These are phyloP conservation scores for Thaleichthys pacificus DNA, from an alignment of 2,797 vertebrate genomes.

Conservation along the genomic window DNA sequence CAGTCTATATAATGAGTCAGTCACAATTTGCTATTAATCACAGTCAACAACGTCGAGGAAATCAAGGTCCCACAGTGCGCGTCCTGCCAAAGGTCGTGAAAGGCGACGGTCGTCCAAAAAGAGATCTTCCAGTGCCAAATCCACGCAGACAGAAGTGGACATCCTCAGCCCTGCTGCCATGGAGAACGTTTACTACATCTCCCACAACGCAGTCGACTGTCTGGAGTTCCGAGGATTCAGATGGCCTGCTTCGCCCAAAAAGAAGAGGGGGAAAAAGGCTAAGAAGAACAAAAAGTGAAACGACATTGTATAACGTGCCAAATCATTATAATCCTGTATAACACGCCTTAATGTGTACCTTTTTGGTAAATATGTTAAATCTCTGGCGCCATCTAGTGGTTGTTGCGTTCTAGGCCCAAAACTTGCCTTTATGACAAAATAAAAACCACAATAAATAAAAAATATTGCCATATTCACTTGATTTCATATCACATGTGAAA, in stretches of 20 bases:
- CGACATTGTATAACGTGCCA: background rate
- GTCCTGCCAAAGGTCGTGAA: conserved; percentile 63
- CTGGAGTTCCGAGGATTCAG: conserved; percentile 78
- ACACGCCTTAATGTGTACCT: background rate
- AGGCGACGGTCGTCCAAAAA: conserved; percentile 52
- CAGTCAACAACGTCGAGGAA: conserved; percentile 67
- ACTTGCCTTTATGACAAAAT: too few relatives aligned
- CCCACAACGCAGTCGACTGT: conserved; percentile 83
- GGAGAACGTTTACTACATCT: conserved; percentile 85
- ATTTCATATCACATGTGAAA: too few relatives aligned
- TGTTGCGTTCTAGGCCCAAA: too few relatives aligned
- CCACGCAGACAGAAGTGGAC: conserved; percentile 63
- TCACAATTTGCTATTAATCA: background rate
- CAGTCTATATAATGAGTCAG: background rate
- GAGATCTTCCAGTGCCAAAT: conserved; percentile 65
- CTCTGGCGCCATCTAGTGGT: too few relatives aligned
- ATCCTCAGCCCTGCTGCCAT: conserved; percentile 80
- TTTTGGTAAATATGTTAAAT: background rate
- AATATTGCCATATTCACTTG: too few relatives aligned
- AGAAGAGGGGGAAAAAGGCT: conserved; percentile 72
- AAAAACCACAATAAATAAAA: too few relatives aligned
- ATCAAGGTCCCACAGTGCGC: conserved; percentile 58
- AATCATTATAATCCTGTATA: background rate
- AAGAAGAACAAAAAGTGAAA: conserved; percentile 41
- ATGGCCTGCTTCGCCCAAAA: conserved; percentile 74